Percentiles rank a stretch among this genome's conserved stretches.
These are phyloP conservation scores for Lepidochrysops patricia DNA, from an alignment of 2,888 invertebrate genomes.

Conservation along the genomic window DNA sequence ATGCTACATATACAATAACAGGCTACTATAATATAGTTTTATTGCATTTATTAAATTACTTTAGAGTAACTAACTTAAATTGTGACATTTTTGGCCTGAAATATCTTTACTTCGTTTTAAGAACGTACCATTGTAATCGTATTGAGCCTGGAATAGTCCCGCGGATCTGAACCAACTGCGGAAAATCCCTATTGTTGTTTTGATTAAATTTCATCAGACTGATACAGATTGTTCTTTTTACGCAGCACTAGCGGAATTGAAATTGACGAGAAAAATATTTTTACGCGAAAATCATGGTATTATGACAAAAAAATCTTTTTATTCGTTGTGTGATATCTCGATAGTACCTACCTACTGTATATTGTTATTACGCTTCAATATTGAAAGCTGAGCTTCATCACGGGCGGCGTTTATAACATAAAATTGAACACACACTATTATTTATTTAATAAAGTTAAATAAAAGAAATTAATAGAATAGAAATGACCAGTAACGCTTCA, in stretches of 20 bases:
- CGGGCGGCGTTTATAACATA: no score
- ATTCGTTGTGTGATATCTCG: neutral
- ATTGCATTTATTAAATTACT: no score
- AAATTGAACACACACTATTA: no score
- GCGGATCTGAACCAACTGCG: slow-evolving; percentile 28
- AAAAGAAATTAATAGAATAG: slow-evolving; percentile 25
- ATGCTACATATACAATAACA: no score
- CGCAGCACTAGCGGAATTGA: slow-evolving; percentile 37
- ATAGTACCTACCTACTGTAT: slow-evolving; percentile 15
- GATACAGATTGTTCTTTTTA: slow-evolving; percentile 56
- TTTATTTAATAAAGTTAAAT: slow-evolving; percentile 8
- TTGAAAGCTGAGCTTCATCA: no score
- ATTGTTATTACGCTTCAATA: neutral
- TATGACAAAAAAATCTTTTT: slow-evolving; percentile 19
- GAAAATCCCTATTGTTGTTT: slow-evolving; percentile 61
- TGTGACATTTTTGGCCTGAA: no score
- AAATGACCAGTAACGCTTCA: slow-evolving; percentile 48
- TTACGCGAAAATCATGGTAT: slow-evolving; percentile 26
- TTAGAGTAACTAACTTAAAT: no score
- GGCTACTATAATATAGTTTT: no score
- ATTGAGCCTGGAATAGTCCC: slow-evolving; percentile 35
- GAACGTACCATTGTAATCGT: neutral
- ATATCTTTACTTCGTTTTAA: neutral
- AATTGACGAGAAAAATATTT: slow-evolving; percentile 36
- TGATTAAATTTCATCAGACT: slow-evolving; percentile 64